Base-by-base conservation (phyloP, 2,888 invertebrate species). In the Apamea epomidion region DNA sequence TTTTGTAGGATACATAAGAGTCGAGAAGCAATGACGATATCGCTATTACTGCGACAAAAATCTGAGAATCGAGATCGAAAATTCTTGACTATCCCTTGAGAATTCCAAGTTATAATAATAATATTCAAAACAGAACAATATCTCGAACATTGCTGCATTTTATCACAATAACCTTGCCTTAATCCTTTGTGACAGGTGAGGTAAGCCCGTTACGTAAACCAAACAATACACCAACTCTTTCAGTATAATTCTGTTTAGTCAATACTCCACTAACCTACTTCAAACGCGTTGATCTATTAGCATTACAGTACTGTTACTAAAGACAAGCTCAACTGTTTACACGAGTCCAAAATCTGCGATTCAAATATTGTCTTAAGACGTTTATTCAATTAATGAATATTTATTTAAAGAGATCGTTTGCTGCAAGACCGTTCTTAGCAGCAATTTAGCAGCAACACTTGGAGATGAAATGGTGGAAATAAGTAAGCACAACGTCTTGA, bases 371-470 rank as follows among this genome's bases (percentile, higher is more conserved):
- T 29, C 42, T 58, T 76, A 51, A 84, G 60, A 54, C 81, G 77
- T 85, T 85, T 81, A 81, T 87, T 79, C 68, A 81, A 81, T 81
- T 84, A 83, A 87, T 88, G 78, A 79, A 85, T 88, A 88, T 87
- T 84, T 87, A 85, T 88, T 69, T 82, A 62, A 72, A 81, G 72
- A 81, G 51, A 84, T 76, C 70, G 54, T 83, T 85, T 78, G 42
- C 18, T 62, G 72, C 5, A 68, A 78, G 67, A 76, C n/a, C 16
- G 71, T 68, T 72, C 69, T 79, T 82, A 77, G 79, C 74, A 76
- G 73, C 69, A 74, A 86, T 85, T 77, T 77, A n/a, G n/a, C n/a
- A n/a, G n/a, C n/a, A 82, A 78, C 81, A 81, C 70, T 87, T 81
- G 65, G 37, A 68, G 67, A 68, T 74, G 70, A 60, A 81, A 75